Percentiles rank a stretch among this genome's conserved stretches.
These are phyloP conservation scores for Crotalus horridus DNA, from an alignment of 2,113 vertebrate species.

Conservation along the genomic window DNA sequence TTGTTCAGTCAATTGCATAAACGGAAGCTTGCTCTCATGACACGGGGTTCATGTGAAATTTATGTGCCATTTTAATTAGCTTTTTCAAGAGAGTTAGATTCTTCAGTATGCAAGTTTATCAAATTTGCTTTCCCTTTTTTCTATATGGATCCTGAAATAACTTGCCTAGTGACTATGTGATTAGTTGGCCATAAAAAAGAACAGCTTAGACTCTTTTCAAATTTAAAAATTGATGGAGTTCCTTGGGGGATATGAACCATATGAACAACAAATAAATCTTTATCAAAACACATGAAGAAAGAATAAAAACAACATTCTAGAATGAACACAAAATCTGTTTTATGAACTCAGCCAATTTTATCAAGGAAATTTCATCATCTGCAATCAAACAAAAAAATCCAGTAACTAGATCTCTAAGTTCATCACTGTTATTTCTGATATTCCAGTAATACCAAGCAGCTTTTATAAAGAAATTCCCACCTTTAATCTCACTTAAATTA, in stretches of 20 bases:
- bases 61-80: background rate
- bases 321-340: slow-evolving; percentile 27
- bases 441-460: background rate
- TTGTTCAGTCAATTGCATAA: background rate
- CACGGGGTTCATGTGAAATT: background rate
- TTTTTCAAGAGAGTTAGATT: background rate
- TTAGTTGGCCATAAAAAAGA: background rate
- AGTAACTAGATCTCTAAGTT: background rate
- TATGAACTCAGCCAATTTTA: background rate
- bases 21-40: background rate
- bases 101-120: background rate
- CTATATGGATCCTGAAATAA: background rate
- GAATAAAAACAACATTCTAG: slow-evolving; percentile 6
- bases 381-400: background rate
- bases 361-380: slow-evolving; percentile 3
- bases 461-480: background rate
- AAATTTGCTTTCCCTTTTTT: background rate
- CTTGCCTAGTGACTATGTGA: background rate
- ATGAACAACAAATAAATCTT: slow-evolving; percentile 13
- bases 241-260: slow-evolving; percentile 1
- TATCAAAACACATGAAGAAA: slow-evolving; percentile 9
- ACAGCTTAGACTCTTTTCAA: background rate
- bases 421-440: background rate
- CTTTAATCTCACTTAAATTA: background rate
- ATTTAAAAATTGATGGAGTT: slow-evolving; percentile 2